Evolutionary conservation across 2,113 vertebrate genomes (phyloP), one percentile per base, ranked within the genome.

Genomic region (Anas platyrhynchos): DNA sequence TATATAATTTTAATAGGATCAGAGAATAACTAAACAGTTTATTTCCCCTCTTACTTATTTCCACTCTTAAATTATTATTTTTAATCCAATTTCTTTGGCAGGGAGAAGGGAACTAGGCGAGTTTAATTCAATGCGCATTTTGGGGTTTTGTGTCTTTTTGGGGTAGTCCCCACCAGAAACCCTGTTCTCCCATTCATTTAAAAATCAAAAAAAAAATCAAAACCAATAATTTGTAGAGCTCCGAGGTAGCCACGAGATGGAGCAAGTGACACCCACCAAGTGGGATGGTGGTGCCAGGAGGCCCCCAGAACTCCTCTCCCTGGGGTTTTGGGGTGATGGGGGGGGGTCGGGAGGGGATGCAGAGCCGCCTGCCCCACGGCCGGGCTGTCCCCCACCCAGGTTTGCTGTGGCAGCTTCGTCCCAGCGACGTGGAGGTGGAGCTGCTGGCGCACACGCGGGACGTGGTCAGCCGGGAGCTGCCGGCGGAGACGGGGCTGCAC

Each of bases 391-490:
- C 29, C 38, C 22, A 16, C 12, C 34, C 95, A 99, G 99, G 99
- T 7, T 97, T 99, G 54, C 97, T 99, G 94, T 99, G 99, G 99
- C 99, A 99, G 98, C 98, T 99, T 63, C 98, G 99, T 7, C 99
- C 99, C 56, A 99, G 99, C 4, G 99, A 99, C 2, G 99, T 99
- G 58, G 99, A 99, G 38, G 99, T 99, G 62, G 99, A 99, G 93
- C 98, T 99, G 32, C 93, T 99, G 97, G 98, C 98, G 0, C 99
- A 99, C 97, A 99, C 99, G 0, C 89, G 99, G 71, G 98, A 98
- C 0, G 98, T 99, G 88, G 98, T 99, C 61, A 99, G 99, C 97
- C 96, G 59, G 6, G 98, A 99, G 5, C 98, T 99, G 97, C 98
- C 98, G 84, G 94, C 97, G 27, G 99, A 99, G 98, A 99, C 99